phyloP scores from a whole-genome alignment of 2,113 vertebrate species.

The Rhea americana region DNA sequence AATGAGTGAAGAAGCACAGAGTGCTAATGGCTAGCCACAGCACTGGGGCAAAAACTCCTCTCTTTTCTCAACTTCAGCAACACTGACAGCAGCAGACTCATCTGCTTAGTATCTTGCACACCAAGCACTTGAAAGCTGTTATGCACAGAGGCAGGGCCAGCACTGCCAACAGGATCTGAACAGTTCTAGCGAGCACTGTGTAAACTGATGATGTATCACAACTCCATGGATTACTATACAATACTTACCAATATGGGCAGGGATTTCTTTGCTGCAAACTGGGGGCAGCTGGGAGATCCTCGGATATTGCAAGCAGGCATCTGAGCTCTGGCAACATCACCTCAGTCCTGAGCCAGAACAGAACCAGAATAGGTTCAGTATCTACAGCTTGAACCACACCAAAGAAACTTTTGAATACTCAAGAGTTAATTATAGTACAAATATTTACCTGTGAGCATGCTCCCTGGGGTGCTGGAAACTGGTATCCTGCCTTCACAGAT shows the following conservation, averaged over 20 bases:
- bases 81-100: neutral
- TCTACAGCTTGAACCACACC: neutral
- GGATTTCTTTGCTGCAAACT: neutral
- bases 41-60: neutral
- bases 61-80: neutral
- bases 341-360: neutral
- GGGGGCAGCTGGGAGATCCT: neutral
- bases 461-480: neutral
- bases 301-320: neutral
- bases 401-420: neutral
- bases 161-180: neutral
- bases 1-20: neutral
- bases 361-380: constrained; percentile 31
- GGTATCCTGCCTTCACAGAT: neutral
- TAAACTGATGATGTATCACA: neutral
- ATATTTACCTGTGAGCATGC: neutral
- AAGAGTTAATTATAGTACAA: neutral
- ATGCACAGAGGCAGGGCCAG: neutral
- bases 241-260: constrained; percentile 16
- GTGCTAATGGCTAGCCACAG: rapidly evolving
- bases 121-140: neutral
- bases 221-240: neutral
- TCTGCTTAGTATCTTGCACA: neutral
- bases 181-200: neutral
- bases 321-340: neutral